Evolutionary conservation across 2,888 invertebrate species (phyloP), one percentile per base, ranked within the genome.

Genomic region (Steinernema hermaphroditum): DNA sequence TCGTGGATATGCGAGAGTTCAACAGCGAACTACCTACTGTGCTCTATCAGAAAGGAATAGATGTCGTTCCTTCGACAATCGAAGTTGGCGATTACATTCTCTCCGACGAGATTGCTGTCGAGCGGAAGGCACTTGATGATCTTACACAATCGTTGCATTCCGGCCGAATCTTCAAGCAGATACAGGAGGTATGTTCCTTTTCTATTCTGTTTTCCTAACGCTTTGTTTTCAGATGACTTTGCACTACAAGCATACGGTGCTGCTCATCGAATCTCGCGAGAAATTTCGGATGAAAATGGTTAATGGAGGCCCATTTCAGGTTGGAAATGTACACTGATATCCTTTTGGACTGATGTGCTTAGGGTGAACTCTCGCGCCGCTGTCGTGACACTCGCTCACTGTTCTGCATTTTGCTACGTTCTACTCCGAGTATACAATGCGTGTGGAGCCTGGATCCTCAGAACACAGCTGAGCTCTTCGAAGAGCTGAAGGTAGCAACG

Each of bases 1-100:
- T 99, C 79, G 96, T 99, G 16, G 98, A 98, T 88, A 94, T 96
- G 92, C 90, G 98, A 80, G 98, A 98, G 89, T 98, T 98, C 87
- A 91, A 96, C 46, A 95, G 96, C 72, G 96, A 97, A 87, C 89
- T 98, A 69, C 98, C 98, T 0, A 92, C 94, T 1, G 89, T 97
- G 68, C 91, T 98, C 74, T 96, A 98, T 87, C 92, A 92, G 85
- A 91, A 94, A 72, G 95, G 95, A 8, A 92, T 98, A 74, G 93
- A 94, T 86, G 92, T 98, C 70, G 92, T 94, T 4, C 79, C 94
- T 0, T 89, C 93, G 0, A 94, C 93, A n/a, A 90, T 94, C 62
- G 82, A 81, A 70, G 78, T 98, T 74, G 98, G 97, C 0, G 98
- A 98, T 89, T 98, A 99, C 87, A 94, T 98, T 85, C 89, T 99